Conservation (phyloP, 2,797 vertebrate genomes). For the Podarcis siculus region DNA sequence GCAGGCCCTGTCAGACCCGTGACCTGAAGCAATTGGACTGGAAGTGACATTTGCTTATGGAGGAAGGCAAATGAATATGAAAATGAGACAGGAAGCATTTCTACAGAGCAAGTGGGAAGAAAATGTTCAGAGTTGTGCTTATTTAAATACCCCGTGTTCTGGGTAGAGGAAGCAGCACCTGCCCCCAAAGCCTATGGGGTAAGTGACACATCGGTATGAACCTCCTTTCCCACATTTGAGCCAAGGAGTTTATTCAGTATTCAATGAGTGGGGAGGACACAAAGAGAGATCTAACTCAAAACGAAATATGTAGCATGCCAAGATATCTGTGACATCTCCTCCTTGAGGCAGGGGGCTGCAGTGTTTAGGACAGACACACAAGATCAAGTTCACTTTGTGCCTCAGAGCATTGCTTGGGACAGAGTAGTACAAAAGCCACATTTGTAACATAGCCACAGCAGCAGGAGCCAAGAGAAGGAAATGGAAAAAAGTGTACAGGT, state of each 20-base stretch:
- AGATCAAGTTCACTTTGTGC: not conserved
- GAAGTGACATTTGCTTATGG: not conserved
- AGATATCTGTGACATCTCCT: not conserved
- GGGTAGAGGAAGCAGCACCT: too few relatives aligned
- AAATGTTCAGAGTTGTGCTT: conserved; percentile 17
- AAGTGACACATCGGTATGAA: not conserved
- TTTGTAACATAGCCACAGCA: too few relatives aligned
- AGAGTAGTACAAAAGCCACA: not conserved
- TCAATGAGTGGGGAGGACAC: not conserved
- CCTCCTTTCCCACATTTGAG: not conserved
- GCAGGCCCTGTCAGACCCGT: not conserved
- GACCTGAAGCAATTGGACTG: not conserved
- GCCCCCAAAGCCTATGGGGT: not conserved
- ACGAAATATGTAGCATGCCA: not conserved
- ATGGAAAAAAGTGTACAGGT: not conserved
- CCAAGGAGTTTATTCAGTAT: not conserved
- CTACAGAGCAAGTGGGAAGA: not conserved
- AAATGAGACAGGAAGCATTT: not conserved
- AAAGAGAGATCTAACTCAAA: not conserved
- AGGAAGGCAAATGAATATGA: not conserved
- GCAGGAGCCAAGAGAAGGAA: too few relatives aligned
- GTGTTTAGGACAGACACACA: not conserved
- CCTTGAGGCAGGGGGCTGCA: not conserved
- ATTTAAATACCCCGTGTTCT: not conserved
- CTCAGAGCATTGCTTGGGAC: not conserved